Conservation (phyloP, 2,113 vertebrate species). For the Xiphorhynchus elegans region DNA sequence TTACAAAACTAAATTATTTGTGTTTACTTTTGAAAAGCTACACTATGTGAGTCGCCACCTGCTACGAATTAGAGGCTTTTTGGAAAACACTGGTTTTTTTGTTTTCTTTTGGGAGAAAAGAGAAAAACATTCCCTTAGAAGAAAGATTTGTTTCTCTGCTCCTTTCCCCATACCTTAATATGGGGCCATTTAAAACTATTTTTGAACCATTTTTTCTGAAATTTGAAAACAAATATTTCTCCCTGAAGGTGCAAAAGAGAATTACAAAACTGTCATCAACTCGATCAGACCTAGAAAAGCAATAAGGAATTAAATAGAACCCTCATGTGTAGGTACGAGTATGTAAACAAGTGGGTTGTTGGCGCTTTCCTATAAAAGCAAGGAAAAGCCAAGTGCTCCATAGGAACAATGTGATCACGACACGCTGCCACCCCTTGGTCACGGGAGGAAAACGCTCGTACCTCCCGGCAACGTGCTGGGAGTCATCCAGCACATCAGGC, state of each 20-base stretch:
- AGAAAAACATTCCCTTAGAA: not conserved
- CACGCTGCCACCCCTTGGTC: conserved; percentile 55
- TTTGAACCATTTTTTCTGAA: not conserved
- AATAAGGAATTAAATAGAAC: not conserved
- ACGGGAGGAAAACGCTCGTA: not conserved
- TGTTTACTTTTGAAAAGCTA: not conserved
- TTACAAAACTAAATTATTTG: not conserved
- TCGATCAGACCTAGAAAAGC: not conserved
- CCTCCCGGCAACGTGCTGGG: accelerated
- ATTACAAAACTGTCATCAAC: not conserved
- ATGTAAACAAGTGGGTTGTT: not conserved
- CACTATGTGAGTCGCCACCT: not conserved
- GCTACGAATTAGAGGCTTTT: not conserved
- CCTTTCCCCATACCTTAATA: not conserved
- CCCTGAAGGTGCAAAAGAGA: not conserved
- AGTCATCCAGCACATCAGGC: not conserved
- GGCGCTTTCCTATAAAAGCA: not conserved
- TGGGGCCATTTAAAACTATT: not conserved
- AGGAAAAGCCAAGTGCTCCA: not conserved
- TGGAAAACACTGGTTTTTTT: not conserved
- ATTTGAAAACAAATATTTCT: not conserved
- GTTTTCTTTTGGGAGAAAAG: not conserved
- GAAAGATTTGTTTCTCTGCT: not conserved
- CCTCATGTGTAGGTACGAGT: not conserved
- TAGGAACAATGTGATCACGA: not conserved